These are phyloP conservation scores for Lethocerus indicus DNA, from an alignment of 1,140 invertebrate species.

Conservation along the genomic window DNA sequence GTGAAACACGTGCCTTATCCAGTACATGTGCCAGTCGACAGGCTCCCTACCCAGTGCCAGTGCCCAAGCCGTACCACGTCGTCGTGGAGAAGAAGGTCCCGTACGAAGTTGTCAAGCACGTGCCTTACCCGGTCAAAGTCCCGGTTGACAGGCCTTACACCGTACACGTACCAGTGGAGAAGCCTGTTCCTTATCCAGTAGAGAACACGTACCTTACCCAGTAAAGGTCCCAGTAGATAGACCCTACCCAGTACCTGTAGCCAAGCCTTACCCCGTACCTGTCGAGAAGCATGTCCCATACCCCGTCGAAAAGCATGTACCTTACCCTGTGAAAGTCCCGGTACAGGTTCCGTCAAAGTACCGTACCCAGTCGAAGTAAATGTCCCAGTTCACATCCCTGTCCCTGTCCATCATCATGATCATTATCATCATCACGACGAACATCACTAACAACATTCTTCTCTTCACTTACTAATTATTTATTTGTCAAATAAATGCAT, in stretches of 20 bases:
- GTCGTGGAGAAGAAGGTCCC: constrained; percentile 26
- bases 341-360: constrained; percentile 34
- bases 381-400: constrained; percentile 31
- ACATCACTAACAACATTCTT: no score
- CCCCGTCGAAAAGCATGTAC: constrained; percentile 54
- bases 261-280: constrained; percentile 29
- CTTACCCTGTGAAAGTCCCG: constrained; percentile 49
- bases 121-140: constrained; percentile 52
- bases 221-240: constrained; percentile 57
- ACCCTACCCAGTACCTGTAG: constrained; percentile 49
- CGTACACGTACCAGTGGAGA: constrained; percentile 22
- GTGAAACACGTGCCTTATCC: constrained; percentile 36
- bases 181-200: constrained; percentile 44
- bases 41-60: constrained; percentile 50
- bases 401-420: constrained; percentile 26
- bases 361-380: constrained; percentile 36
- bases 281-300: constrained; percentile 30
- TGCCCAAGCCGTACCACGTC: constrained; percentile 26
- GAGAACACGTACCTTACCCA: constrained; percentile 51
- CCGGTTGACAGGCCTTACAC: constrained; percentile 41
- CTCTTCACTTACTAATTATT: no score
- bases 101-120: constrained; percentile 50
- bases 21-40: constrained; percentile 26
- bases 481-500: no score
- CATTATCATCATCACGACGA: no score